Evolutionary conservation across 2,888 invertebrate genomes (phyloP).

Genomic region (Ferrisia virgata): DNA sequence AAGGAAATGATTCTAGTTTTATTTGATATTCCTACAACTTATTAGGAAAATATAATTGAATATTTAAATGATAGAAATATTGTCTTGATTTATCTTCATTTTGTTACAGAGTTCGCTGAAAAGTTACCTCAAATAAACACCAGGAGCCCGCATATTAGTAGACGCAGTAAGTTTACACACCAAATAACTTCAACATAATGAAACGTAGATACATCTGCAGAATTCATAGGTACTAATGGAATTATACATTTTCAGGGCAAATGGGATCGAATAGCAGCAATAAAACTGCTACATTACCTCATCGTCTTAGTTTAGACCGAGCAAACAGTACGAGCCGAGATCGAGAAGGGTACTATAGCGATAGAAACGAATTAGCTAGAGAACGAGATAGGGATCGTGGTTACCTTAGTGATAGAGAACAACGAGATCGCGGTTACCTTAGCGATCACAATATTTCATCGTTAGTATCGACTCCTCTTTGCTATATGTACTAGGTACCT

Average conservation of each 20-base stretch:
- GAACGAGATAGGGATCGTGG: conserved; percentile 67
- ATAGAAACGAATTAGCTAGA: conserved; percentile 78
- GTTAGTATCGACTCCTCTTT: conserved; percentile 46
- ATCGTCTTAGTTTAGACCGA: conserved; percentile 64
- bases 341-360: conserved; percentile 83
- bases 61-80: too few species aligned
- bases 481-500: too few species aligned
- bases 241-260: conserved; percentile 54
- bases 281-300: conserved; percentile 80
- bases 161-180: conserved; percentile 70
- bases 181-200: background rate
- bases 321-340: conserved; percentile 54
- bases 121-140: conserved; percentile 79
- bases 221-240: background rate
- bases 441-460: conserved; percentile 70
- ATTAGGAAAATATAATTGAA: too few species aligned
- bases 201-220: too few species aligned
- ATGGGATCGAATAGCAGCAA: conserved; percentile 66
- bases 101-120: conserved; percentile 73
- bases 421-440: conserved; percentile 63
- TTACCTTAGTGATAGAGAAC: conserved; percentile 49
- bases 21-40: too few species aligned
- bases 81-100: conserved; percentile 17
- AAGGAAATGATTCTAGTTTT: too few species aligned
- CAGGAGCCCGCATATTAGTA: conserved; percentile 78